Conservation (phyloP, 2,113 vertebrate species). For the Arizona elegans region DNA sequence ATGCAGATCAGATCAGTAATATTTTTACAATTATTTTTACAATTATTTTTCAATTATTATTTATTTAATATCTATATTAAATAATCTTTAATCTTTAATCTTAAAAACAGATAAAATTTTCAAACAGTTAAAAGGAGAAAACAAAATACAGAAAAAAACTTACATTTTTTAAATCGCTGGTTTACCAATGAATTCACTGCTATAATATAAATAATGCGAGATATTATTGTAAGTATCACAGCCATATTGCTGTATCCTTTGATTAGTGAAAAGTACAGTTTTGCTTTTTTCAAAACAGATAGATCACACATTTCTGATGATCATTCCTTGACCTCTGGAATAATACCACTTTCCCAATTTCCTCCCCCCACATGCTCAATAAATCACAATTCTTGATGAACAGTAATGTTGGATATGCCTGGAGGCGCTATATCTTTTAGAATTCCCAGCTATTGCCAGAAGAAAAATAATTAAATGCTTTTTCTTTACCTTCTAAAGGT, state of each 20-base stretch:
- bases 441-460: neutral
- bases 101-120: neutral
- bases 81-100: neutral
- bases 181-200: neutral
- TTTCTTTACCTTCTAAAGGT: slow-evolving; percentile 68
- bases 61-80: neutral
- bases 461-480: neutral
- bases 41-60: neutral
- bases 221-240: neutral
- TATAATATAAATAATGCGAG: neutral
- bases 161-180: neutral
- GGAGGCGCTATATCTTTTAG: neutral
- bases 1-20: neutral
- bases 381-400: neutral
- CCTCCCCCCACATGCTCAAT: neutral
- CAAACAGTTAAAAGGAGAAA: neutral
- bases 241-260: neutral
- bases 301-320: neutral
- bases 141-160: neutral
- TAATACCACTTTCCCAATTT: neutral
- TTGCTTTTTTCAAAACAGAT: neutral
- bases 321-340: neutral
- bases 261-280: neutral
- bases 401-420: neutral
- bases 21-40: neutral